Conservation (phyloP, 1,140 invertebrate species). For the Acyrthosiphon pisum region DNA sequence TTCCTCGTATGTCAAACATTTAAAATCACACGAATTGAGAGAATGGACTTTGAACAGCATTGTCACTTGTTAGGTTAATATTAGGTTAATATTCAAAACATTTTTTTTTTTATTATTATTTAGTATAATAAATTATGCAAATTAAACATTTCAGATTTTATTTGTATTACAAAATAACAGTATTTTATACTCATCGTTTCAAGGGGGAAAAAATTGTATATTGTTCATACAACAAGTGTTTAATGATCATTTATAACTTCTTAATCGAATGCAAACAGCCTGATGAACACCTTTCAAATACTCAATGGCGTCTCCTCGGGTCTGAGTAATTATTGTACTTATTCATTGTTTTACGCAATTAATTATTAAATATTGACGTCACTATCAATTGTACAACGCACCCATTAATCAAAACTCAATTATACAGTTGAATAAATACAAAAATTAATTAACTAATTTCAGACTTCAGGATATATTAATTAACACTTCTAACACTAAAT, state of each 20-base stretch:
- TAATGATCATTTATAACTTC: slow-evolving; percentile 19
- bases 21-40: background rate
- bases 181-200: background rate
- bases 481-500: slow-evolving; percentile 1
- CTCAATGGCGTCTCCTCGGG: background rate
- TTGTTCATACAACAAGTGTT: background rate
- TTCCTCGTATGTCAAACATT: background rate
- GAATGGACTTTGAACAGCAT: background rate
- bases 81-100: background rate
- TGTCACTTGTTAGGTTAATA: background rate
- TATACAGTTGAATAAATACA: background rate
- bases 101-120: background rate
- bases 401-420: slow-evolving; percentile 24
- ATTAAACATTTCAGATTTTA: background rate
- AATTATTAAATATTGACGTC: slow-evolving; percentile 23
- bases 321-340: slow-evolving; percentile 9
- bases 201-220: background rate
- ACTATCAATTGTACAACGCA: background rate
- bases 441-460: slow-evolving; percentile 11
- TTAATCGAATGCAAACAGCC: slow-evolving; percentile 2
- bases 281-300: slow-evolving; percentile 6
- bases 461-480: slow-evolving; percentile 1
- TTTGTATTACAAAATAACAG: background rate
- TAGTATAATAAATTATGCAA: background rate
- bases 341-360: slow-evolving; percentile 1